Base-by-base conservation (phyloP, 2,113 vertebrate species). In the Halcyon malimbica region DNA sequence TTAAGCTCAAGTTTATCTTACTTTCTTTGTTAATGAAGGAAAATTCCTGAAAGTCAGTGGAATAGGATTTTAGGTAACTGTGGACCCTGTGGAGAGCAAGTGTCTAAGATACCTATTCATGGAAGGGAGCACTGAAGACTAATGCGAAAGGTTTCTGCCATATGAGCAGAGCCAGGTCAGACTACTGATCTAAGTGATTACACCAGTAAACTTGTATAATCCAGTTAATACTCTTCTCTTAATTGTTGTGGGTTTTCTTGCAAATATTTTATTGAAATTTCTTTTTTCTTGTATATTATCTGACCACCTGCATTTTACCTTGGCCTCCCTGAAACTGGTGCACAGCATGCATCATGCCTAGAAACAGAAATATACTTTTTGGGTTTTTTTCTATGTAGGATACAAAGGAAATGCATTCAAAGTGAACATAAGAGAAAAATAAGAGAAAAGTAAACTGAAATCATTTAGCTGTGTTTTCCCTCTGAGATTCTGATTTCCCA, bases 371-470 rank as follows among this genome's bases (percentile, higher is more conserved):
- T 76, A 35, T 0, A 33, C 4, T 10, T 83, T 57, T 64, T 9
- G 18, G 4, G 0, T 14, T 54, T 48, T 46, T 76, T 33, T 7
- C 6, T 68, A 2, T 48, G 14, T 78, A 23, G 16, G 13, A 10
- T 84, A 53, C 2, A 3, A 73, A 91, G 64, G 18, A 87, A 91
- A 87, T 33, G 3, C 11, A 69, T 85, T 84, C 42, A 19, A 78
- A 87, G 41, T 24, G 28, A 87, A 44, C 23, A 31, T 57, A 74
- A 75, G 16, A 76, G n/a, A 53, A 85, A 92, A 96, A 79, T 60
- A 87, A 74, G 33, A 73, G 23, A 82, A 95, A 93, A 92, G 24
- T 86, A 92, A 96, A 81, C 26, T 83, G 83, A 92, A 88, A 86
- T 93, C 0, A 57, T 87, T 83, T 87, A 89, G 33, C 57, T 90